These are phyloP conservation scores for Epinephelus awoara DNA, from an alignment of 2,797 vertebrate species.

Conservation along the genomic window DNA sequence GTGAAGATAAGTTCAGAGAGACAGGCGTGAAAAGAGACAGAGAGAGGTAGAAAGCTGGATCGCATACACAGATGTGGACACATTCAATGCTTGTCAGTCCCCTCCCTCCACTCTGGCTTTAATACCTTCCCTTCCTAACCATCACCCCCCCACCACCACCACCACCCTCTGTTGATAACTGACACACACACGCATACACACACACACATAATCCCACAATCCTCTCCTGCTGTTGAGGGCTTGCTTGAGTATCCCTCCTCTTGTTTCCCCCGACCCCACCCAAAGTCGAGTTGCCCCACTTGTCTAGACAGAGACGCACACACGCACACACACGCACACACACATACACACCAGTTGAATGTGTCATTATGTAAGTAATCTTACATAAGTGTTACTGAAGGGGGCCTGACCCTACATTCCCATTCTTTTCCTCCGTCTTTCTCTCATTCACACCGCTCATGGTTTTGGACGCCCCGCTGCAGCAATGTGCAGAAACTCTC, in stretches of 20 bases:
- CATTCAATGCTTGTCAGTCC: slow-evolving; percentile 56
- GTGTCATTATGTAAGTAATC: slow-evolving; percentile 78
- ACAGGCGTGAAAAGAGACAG: slow-evolving; percentile 47
- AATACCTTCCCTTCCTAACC: slow-evolving; percentile 68
- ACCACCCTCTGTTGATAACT: slow-evolving; percentile 29
- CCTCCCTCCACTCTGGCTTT: slow-evolving; percentile 73
- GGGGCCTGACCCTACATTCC: slow-evolving; percentile 63
- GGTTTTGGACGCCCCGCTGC: slow-evolving; percentile 35
- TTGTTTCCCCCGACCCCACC: slow-evolving; percentile 53
- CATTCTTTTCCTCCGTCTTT: slow-evolving; percentile 36
- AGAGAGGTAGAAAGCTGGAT: slow-evolving; percentile 52
- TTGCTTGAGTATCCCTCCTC: slow-evolving; percentile 66
- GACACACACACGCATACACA: slow-evolving; percentile 29
- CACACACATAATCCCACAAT: slow-evolving; percentile 79
- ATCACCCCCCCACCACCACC: slow-evolving; percentile 19
- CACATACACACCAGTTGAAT: slow-evolving; percentile 41
- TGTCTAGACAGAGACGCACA: slow-evolving; percentile 50
- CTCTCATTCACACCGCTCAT: slow-evolving; percentile 41
- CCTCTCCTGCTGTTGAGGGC: slow-evolving; percentile 72
- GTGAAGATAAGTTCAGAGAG: slow-evolving; percentile 43
- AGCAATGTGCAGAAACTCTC: slow-evolving; percentile 38
- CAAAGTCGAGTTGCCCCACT: slow-evolving; percentile 58
- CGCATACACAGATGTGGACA: slow-evolving; percentile 74
- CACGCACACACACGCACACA: slow-evolving; percentile 22
- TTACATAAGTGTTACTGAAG: slow-evolving; percentile 78